Evolutionary conservation across 2,888 invertebrate species (phyloP), one percentile per base, ranked within the genome.

Genomic region (Ophioninae sp.): DNA sequence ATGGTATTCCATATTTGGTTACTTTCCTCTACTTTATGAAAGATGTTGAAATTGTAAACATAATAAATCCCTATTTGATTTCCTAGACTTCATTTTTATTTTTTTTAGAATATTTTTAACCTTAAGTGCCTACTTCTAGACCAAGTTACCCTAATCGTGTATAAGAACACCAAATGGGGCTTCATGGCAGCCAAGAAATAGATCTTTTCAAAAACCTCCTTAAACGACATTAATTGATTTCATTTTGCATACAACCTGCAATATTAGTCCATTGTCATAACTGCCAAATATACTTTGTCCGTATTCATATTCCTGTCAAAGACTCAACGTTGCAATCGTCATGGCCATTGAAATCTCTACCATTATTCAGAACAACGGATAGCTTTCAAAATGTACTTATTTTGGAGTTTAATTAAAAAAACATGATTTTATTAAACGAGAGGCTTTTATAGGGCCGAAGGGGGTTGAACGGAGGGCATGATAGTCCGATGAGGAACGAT

Each of bases 401-500:
- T 51, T 51, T 3, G 10, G 44, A 13, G 0, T 10, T 75, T 65
- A 74, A 75, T 78, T 81, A 67, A 63, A 39, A 41, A 81, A 67
- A 81, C 44, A 51, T 13, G 44, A 10, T 10, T 10, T 51, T 51
- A 78, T 74, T 58, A 44, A 44, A 20, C n/a, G n/a, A 10, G 58
- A 69, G 13, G 51, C 30, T 71, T 23, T 51, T 6, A 23, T 30
- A 6, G 6, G 6, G 41, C 3, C 3, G 44, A 13, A 13, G 1
- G 74, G 65, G 68, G 41, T 23, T 77, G 9, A 44, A 69, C 23
- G 10, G 61, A 61, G 81, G 85, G 84, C 61, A 77, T 80, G 85
- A 51, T 51, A 79, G 76, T 77, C 81, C 81, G 83, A 89, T 86
- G 84, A 85, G 84, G 72, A 77, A 77, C 78, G 82, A 86, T 86